Evolutionary conservation across 35 echinoderm and acorn worm species (phyloP).

Genomic region (Lytechinus variegatus): DNA sequence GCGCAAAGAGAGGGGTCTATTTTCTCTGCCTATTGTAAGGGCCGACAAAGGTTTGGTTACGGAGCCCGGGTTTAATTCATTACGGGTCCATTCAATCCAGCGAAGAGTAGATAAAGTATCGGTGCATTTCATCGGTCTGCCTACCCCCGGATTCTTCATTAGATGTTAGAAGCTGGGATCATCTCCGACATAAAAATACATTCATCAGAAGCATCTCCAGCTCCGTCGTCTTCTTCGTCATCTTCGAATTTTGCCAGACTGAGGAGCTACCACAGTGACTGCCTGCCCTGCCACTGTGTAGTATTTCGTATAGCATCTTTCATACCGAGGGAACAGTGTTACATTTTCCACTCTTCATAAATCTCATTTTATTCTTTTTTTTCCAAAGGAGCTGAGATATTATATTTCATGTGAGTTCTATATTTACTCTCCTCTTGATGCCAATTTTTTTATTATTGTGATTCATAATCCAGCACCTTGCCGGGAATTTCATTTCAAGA

Average conservation of each 20-base stretch:
- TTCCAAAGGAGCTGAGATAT: background rate
- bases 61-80: slow-evolving; percentile 50
- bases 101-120: slow-evolving; percentile 15
- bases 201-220: background rate
- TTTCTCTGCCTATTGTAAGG: slow-evolving; percentile 45
- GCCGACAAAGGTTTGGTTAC: slow-evolving; percentile 48
- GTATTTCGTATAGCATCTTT: background rate
- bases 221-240: background rate
- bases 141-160: slow-evolving; percentile 11
- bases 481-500: background rate
- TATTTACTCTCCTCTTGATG: background rate
- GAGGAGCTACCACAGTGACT: background rate
- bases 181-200: slow-evolving; percentile 42
- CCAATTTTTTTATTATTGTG: background rate
- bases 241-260: background rate
- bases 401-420: background rate
- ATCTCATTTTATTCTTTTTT: background rate
- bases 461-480: background rate
- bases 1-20: slow-evolving; percentile 38
- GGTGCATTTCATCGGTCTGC: slow-evolving; percentile 27
- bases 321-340: background rate
- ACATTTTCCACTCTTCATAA: background rate
- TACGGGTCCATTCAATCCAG: slow-evolving; percentile 47
- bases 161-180: slow-evolving; percentile 12
- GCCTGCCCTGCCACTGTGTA: background rate